Conservation (phyloP, 2,113 vertebrate species). For the Physeter macrocephalus region DNA sequence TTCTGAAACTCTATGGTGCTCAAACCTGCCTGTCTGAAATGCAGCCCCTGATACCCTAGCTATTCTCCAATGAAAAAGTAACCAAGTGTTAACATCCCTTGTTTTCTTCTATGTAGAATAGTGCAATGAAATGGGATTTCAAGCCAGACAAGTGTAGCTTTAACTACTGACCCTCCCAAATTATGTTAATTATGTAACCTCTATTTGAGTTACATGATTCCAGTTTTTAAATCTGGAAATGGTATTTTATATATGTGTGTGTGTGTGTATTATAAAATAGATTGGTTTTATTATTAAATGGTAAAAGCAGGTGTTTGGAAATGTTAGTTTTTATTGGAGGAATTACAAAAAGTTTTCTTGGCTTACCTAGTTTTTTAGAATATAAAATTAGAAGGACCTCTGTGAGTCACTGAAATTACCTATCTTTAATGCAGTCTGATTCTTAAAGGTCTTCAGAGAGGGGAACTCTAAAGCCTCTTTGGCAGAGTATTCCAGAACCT, state of each 20-base stretch:
- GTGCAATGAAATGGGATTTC: neutral
- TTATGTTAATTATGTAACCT: neutral
- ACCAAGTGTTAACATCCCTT: neutral
- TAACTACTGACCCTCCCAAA: neutral
- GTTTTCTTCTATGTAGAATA: neutral
- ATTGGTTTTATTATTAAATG: neutral
- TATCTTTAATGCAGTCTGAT: neutral
- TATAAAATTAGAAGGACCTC: neutral
- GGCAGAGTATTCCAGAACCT: neutral
- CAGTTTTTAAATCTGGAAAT: neutral
- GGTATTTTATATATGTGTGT: neutral
- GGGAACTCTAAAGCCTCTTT: neutral
- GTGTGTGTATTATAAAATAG: neutral
- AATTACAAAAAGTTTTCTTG: neutral
- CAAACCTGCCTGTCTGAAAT: neutral
- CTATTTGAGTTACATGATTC: neutral
- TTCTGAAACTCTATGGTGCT: neutral
- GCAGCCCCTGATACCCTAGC: neutral
- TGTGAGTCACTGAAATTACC: neutral
- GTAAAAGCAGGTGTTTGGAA: neutral
- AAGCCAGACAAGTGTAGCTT: neutral
- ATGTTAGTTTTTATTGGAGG: neutral
- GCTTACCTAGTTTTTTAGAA: neutral
- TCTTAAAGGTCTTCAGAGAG: neutral
- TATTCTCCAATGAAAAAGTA: neutral